These are phyloP conservation scores for Nannoperca australis DNA, from an alignment of 2,797 vertebrate species.

Conservation along the genomic window DNA sequence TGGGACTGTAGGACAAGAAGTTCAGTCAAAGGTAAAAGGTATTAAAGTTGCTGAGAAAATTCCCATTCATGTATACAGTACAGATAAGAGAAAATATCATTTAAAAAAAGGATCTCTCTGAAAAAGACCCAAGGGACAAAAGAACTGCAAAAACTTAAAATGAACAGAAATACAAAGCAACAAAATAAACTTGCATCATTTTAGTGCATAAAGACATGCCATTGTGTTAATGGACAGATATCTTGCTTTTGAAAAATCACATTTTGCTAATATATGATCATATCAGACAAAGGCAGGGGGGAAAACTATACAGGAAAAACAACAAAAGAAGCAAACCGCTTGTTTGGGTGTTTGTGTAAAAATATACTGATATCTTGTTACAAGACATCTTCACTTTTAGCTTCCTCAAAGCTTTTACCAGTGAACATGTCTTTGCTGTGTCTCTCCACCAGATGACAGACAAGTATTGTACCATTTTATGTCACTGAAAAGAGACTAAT, in stretches of 20 bases:
- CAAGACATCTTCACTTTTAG: slow-evolving; percentile 17
- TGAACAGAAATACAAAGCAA: slow-evolving; percentile 69
- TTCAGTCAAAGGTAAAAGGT: slow-evolving; percentile 73
- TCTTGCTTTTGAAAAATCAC: slow-evolving; percentile 70
- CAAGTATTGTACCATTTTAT: slow-evolving; percentile 29
- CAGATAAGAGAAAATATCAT: slow-evolving; percentile 51
- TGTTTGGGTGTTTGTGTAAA: slow-evolving; percentile 60
- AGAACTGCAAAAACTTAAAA: slow-evolving; percentile 49
- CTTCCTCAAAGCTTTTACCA: slow-evolving; percentile 32
- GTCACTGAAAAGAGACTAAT: slow-evolving; percentile 5
- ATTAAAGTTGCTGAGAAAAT: slow-evolving; percentile 71
- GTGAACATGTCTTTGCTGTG: slow-evolving; percentile 44
- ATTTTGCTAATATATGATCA: slow-evolving; percentile 66
- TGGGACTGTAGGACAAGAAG: slow-evolving; percentile 70
- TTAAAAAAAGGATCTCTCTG: slow-evolving; percentile 39
- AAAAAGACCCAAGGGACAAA: slow-evolving; percentile 43
- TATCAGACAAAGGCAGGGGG: slow-evolving; percentile 40
- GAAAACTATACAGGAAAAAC: slow-evolving; percentile 34
- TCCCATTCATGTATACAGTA: slow-evolving; percentile 72
- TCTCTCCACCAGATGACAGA: slow-evolving; percentile 77
- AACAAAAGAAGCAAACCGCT: slow-evolving; percentile 56
- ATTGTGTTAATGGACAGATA: slow-evolving; percentile 73
- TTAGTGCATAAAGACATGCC: slow-evolving; percentile 85
- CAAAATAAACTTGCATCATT: slow-evolving; percentile 72
- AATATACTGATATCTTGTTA: slow-evolving; percentile 58